Base-by-base conservation (phyloP, 2,797 vertebrate genomes). In the Hozukius guyotensis region DNA sequence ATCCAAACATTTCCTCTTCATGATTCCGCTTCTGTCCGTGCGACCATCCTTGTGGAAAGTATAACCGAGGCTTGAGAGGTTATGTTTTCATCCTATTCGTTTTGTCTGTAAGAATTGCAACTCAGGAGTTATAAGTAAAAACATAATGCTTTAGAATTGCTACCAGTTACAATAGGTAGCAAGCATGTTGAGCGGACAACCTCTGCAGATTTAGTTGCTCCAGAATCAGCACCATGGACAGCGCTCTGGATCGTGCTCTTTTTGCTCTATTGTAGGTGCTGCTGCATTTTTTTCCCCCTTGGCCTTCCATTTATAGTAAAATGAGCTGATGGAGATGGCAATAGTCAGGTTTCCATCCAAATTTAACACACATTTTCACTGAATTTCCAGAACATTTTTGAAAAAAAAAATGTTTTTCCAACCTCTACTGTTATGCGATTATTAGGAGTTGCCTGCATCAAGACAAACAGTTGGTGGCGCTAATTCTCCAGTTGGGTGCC, bases 151-250 rank as follows among this genome's bases (percentile, higher is more conserved):
- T 31, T 22, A 24, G 16, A 34, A 13, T 24, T 64, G 2, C 25
- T 24, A 5, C 18, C 12, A 52, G 59, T 59, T 13, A 25, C 12
- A 63, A 34, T 31, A 32, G n/a, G 32, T 42, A 13, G 22, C 29
- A n/a, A 13, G 27, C 29, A n/a, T 56, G 11, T 31, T 57, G 56
- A 59, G 36, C 24, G 6, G 25, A 38, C 12, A 9, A n/a, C 55
- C 55, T 57, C 57, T 9, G 18, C 52, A 31, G 55, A 66, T 18
- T 13, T 20, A 55, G 24, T 8, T 52, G 10, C 25, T 34, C 14
- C 13, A 52, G 56, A 24, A 67, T 89, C 77, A 87, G 84, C 78
- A 85, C 85, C 75, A 3, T 55, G 73, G 73, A 68, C 68, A 85
- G 82, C 4, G 1, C 77, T 61, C 32, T 31, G 60, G 6, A 10